Evolutionary conservation across 2,888 invertebrate genomes (phyloP).

Genomic region (Phortica okadai): DNA sequence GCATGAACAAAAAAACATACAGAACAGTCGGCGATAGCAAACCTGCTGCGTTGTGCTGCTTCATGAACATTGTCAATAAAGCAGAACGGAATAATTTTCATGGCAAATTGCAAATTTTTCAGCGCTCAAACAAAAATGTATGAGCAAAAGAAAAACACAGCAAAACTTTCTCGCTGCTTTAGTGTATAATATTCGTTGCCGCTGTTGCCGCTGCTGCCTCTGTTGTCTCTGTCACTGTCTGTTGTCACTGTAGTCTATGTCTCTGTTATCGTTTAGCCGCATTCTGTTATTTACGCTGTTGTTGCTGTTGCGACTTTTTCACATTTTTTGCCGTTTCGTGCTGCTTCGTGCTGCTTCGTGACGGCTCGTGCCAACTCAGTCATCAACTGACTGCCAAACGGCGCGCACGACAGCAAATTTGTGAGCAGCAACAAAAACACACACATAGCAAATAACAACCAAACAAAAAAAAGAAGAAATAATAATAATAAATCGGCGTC

Average conservation of each 20-base stretch:
- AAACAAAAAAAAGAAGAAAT: slow-evolving; percentile 3
- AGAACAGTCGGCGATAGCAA: not conserved
- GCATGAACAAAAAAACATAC: not conserved
- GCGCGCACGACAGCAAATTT: slow-evolving; percentile 54
- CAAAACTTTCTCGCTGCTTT: too few species aligned
- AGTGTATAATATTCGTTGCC: not conserved
- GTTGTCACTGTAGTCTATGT: too few species aligned
- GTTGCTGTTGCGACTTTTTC: too few species aligned
- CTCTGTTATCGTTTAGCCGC: too few species aligned
- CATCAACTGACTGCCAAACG: slow-evolving; percentile 75
- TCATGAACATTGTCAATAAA: not conserved
- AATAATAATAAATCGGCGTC: slow-evolving; percentile 48
- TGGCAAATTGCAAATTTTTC: not conserved
- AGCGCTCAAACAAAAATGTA: too few species aligned
- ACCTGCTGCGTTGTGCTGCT: too few species aligned
- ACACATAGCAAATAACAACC: too few species aligned
- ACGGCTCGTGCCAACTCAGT: slow-evolving; percentile 73
- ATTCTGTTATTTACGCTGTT: too few species aligned
- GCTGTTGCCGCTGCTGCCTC: not conserved
- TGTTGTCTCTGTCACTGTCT: too few species aligned
- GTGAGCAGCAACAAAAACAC: slow-evolving; percentile 9
- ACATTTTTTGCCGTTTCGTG: slow-evolving; percentile 52
- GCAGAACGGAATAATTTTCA: slow-evolving; percentile 11
- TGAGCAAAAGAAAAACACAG: too few species aligned
- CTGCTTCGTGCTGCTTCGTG: slow-evolving; percentile 62